phyloP scores from a whole-genome alignment of 2,888 invertebrate species.

The Cotesia congregata region DNA sequence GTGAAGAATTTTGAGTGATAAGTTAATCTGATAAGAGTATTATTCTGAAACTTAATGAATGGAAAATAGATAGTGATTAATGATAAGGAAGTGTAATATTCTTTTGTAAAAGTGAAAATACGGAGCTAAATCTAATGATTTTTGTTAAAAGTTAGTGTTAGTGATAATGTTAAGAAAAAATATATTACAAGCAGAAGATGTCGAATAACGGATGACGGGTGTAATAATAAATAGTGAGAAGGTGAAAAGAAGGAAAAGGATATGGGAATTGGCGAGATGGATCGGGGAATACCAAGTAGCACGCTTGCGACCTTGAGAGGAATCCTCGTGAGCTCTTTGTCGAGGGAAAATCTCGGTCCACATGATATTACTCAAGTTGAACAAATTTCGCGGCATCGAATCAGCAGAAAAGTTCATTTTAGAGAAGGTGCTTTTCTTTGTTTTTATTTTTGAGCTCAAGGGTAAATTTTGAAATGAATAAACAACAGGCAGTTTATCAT shows the following conservation, averaged over 20 bases:
- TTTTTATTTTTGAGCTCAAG: not conserved
- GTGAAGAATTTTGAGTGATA: too few species aligned
- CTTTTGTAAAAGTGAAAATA: too few species aligned
- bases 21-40: too few species aligned
- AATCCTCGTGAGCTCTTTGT: constrained; percentile 73
- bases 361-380: constrained; percentile 68
- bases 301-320: constrained; percentile 73
- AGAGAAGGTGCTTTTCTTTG: constrained; percentile 53
- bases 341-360: constrained; percentile 73
- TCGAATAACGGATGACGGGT: constrained; percentile 18
- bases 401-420: constrained; percentile 64
- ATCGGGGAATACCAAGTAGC: constrained; percentile 71
- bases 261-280: constrained; percentile 59
- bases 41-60: too few species aligned
- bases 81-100: too few species aligned
- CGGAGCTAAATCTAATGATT: not conserved
- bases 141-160: not conserved
- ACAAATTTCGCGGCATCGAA: constrained; percentile 52
- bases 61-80: too few species aligned
- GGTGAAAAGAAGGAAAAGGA: constrained; percentile 14
- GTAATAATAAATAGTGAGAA: constrained; percentile 11
- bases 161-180: not conserved
- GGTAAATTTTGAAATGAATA: too few species aligned
- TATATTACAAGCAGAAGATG: not conserved
- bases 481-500: too few species aligned